Conservation (phyloP, 2,888 invertebrate genomes). For the Caenorhabditis virilis region DNA sequence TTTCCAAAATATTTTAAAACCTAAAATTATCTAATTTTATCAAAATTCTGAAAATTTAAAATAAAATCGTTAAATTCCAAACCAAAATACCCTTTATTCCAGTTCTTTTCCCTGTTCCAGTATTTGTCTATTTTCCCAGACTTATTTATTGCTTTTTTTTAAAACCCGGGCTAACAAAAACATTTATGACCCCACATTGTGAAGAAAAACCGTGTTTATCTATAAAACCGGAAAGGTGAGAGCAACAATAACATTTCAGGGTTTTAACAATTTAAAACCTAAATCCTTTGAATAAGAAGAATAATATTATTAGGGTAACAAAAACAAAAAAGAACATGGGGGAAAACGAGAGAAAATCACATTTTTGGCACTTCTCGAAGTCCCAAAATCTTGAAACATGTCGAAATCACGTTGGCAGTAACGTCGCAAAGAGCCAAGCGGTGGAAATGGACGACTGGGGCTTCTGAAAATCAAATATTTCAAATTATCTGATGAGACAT, state of each 20-base stretch:
- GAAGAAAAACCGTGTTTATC: background rate
- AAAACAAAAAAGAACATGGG: background rate
- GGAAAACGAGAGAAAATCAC: slow-evolving; percentile 71
- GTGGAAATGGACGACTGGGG: slow-evolving; percentile 77
- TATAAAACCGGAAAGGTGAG: background rate
- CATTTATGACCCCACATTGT: background rate
- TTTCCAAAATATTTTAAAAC: background rate
- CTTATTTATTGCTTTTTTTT: background rate
- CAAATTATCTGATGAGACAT: too few relatives aligned
- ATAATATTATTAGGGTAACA: background rate
- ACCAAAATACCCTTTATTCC: too few relatives aligned
- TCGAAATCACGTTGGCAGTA: slow-evolving; percentile 84
- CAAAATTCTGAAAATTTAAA: background rate
- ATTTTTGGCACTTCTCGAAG: slow-evolving; percentile 88
- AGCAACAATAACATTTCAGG: too few relatives aligned
- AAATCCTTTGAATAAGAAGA: background rate
- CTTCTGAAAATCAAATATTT: slow-evolving; percentile 34
- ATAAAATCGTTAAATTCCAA: background rate
- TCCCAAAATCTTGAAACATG: slow-evolving; percentile 88
- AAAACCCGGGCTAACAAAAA: background rate
- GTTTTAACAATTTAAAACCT: too few relatives aligned
- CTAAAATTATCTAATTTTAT: background rate
- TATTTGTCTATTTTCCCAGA: background rate
- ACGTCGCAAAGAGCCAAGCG: slow-evolving; percentile 89
- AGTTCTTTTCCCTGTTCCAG: too few relatives aligned